Evolutionary conservation across 2,888 invertebrate species (phyloP), one percentile per base, ranked within the genome.

Genomic region (Anarsia innoxiella): DNA sequence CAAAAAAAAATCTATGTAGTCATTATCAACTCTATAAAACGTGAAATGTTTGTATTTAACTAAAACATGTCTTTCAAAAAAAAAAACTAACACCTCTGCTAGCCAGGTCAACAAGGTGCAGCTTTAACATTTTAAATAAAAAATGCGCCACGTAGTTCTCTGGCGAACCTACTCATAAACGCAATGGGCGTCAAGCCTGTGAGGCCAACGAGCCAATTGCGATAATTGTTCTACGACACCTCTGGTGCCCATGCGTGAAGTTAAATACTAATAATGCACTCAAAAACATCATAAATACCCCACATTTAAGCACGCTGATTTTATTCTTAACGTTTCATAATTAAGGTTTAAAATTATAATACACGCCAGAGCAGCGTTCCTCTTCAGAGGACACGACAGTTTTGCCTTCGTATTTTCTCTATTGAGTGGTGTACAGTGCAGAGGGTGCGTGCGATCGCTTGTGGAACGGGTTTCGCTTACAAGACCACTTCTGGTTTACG

Each of bases 131-230:
- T n/a, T n/a, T n/a, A n/a, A n/a, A n/a, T n/a, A n/a, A n/a, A n/a
- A n/a, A 23, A 12, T 12, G 32, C 29, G 38, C 35, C 36, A 39
- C 38, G 41, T 44, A 35, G 5, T 26, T 8, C 6, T 5, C 27
- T 12, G 12, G 12, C 14, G 26, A 2, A 19, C 19, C n/a, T 25
- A 12, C 25, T 11, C 26, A 61, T 52, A 56, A 64, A 58, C 59
- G 60, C 64, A 65, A 76, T 74, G 82, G 80, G 79, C 80, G 82
- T 79, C 75, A 72, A 69, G 69, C 63, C 66, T 67, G 59, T 61
- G 68, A 73, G 73, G 67, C 75, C 73, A 73, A 69, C 73, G 73
- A 74, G 79, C 83, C 83, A 84, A 83, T 84, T 83, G 82, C 75
- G 65, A 74, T 83, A 83, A 84, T 84, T 83, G 77, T 56, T 59